Conservation (phyloP, 2,888 invertebrate genomes). For the Tipula unca region DNA sequence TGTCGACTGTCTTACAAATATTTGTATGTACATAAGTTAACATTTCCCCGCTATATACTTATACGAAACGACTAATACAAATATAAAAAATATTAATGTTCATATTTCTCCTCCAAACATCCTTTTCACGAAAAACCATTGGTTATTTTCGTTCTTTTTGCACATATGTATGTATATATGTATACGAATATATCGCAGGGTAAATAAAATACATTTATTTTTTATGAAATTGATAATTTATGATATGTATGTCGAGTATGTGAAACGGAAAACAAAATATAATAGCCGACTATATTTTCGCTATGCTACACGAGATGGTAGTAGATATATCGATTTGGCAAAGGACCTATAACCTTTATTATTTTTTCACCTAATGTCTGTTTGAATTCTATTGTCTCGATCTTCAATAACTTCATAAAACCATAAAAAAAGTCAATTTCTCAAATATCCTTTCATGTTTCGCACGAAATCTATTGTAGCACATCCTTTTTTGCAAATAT, state of each 20-base stretch:
- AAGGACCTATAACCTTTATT: background rate
- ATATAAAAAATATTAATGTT: background rate
- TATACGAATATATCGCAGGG: background rate
- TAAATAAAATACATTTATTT: background rate
- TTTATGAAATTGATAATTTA: conserved; percentile 14
- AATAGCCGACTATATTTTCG: background rate
- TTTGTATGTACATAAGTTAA: background rate
- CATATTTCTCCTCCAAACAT: background rate
- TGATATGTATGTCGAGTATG: background rate
- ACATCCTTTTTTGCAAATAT: background rate
- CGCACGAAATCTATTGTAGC: background rate
- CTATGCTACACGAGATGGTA: background rate
- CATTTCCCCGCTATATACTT: background rate
- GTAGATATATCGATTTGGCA: background rate
- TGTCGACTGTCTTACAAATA: background rate
- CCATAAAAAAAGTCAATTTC: background rate
- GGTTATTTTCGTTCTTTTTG: background rate
- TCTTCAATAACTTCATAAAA: background rate
- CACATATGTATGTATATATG: background rate
- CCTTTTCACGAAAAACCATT: background rate
- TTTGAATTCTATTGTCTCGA: background rate
- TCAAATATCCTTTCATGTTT: background rate
- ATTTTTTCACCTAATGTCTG: background rate
- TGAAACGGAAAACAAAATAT: background rate
- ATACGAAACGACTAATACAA: background rate